Base-by-base conservation (phyloP, 2,888 invertebrate species). In the Apantesis nais region DNA sequence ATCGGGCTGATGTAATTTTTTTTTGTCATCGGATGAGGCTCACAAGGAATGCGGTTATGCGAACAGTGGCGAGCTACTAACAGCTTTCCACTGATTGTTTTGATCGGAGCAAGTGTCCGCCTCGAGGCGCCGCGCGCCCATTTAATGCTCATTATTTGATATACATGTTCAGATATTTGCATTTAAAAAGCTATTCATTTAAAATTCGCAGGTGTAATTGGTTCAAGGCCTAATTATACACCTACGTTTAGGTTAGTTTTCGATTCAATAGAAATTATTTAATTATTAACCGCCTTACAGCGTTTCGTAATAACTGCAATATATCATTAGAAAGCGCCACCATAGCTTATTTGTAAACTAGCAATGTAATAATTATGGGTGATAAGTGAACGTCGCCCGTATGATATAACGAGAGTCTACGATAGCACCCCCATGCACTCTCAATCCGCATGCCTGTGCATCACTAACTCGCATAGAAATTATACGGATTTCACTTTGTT, bases 401-500 rank as follows among this genome's bases (percentile, higher is more conserved):
- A 92, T 91, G 70, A 70, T 76, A 78, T 85, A 89, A 88, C 86
- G 75, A 88, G 85, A 81, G 74, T 72, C 22, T 52, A 64, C 74
- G 91, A 93, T 93, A 92, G 82, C 48, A 85, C 94, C 94, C 94
- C 86, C 85, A 93, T 93, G 79, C 76, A 73, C 73, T 80, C 78
- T 73, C 78, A 84, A 86, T 84, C 82, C 78, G 81, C 75, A 74
- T 78, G 74, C 72, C 78, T 73, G 68, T 78, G 71, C 66, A 66
- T 69, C 79, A 66, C 68, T 68, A 29, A 66, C 73, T 76, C 62
- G 74, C 83, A 84, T 85, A 85, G 84, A 89, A 89, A 87, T 83
- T 82, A 67, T 78, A 77, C 82, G 76, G 88, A 88, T 93, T 93
- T 93, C 93, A 91, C 93, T 93, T 93, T 90, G 85, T 88, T 87